Conservation (phyloP, 2,797 vertebrate species). For the Sparidentex hasta region DNA sequence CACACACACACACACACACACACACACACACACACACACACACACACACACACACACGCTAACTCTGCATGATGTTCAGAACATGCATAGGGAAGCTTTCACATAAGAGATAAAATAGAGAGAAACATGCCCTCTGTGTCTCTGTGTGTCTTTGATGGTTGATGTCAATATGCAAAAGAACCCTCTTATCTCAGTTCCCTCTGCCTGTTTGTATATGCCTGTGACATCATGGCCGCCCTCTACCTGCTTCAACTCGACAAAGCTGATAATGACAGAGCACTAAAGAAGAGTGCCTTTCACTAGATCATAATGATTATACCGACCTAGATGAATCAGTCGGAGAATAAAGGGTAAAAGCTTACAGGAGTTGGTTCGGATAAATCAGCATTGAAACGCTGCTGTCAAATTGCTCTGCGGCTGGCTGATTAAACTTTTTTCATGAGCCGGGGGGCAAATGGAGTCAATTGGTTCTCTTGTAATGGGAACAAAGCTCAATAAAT, state of each 20-base stretch:
- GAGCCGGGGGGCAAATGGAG: constrained; percentile 20
- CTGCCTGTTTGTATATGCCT: constrained; percentile 61
- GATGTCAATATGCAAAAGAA: constrained; percentile 48
- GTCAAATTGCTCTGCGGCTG: constrained; percentile 31
- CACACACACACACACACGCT: constrained; percentile 20
- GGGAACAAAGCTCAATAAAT: constrained; percentile 36
- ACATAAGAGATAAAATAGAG: constrained; percentile 35
- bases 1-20: constrained; percentile 17
- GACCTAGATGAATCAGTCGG: constrained; percentile 41
- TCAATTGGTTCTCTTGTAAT: constrained; percentile 18
- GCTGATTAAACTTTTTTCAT: constrained; percentile 33
- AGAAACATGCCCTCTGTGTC: background rate
- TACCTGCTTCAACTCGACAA: constrained; percentile 73
- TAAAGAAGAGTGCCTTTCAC: constrained; percentile 39
- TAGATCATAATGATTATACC: constrained; percentile 62
- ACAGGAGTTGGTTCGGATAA: background rate
- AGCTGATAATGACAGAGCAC: constrained; percentile 63
- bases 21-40: constrained; percentile 8
- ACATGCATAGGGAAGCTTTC: constrained; percentile 4
- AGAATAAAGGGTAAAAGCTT: constrained; percentile 3
- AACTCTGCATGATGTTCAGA: background rate
- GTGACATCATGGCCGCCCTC: constrained; percentile 43
- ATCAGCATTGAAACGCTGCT: background rate
- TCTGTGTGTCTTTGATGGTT: constrained; percentile 31
- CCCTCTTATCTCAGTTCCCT: constrained; percentile 11